These are phyloP conservation scores for Hafferia zeledoni DNA, from an alignment of 2,797 vertebrate species.

Conservation along the genomic window DNA sequence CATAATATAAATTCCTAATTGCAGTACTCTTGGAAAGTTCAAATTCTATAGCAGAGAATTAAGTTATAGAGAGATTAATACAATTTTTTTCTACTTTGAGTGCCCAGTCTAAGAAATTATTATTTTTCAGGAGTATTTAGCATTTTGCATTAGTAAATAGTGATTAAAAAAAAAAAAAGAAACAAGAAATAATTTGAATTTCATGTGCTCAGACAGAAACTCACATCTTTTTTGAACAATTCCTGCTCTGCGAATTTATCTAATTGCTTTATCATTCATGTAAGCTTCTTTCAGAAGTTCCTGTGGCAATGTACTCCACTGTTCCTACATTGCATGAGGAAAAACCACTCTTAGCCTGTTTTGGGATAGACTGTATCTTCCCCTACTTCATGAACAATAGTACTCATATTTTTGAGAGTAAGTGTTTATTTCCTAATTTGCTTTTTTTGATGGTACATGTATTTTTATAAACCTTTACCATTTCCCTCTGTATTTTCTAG, in stretches of 20 bases:
- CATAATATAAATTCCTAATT: background rate
- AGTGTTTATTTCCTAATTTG: background rate
- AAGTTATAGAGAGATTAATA: background rate
- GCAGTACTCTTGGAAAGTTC: background rate
- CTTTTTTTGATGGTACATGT: background rate
- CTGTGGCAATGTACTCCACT: background rate
- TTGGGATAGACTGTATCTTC: background rate
- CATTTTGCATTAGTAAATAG: background rate
- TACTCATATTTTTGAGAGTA: background rate
- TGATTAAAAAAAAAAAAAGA: background rate
- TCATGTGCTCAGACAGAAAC: background rate
- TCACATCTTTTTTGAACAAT: background rate
- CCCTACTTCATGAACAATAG: background rate
- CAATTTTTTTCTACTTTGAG: background rate
- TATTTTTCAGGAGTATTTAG: background rate
- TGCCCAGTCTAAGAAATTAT: background rate
- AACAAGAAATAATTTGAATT: background rate
- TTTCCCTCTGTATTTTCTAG: background rate
- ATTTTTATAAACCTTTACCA: background rate
- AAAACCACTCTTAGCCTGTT: background rate
- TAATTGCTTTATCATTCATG: background rate
- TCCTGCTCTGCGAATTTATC: background rate
- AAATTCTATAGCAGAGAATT: background rate
- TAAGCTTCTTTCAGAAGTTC: background rate
- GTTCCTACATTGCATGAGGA: background rate